Evolutionary conservation across 2,888 invertebrate species (phyloP).

Genomic region (Apamea crenata): DNA sequence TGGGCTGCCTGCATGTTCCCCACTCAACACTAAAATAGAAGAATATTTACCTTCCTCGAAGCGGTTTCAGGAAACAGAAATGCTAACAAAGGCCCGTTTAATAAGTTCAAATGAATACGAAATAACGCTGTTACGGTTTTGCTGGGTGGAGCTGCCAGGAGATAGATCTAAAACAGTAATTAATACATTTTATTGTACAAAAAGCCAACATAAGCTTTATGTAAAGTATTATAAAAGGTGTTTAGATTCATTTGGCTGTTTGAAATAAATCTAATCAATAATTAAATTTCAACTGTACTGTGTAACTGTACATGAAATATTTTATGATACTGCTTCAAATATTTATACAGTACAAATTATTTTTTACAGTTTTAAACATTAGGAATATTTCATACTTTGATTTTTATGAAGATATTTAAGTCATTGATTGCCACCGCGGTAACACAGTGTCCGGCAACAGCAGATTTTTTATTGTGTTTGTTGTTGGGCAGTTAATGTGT

Average conservation of each 20-base stretch:
- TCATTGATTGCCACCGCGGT: too few species aligned
- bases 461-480: too few species aligned
- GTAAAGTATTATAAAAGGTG: not conserved
- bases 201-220: not conserved
- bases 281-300: not conserved
- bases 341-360: too few species aligned
- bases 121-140: constrained; percentile 95
- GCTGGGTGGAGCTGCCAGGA: constrained; percentile 96
- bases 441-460: too few species aligned
- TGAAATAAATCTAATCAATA: not conserved
- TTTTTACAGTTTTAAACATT: not conserved
- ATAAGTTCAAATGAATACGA: constrained; percentile 97
- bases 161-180: constrained; percentile 93
- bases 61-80: constrained; percentile 98
- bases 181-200: constrained; percentile 34
- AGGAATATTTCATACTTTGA: not conserved
- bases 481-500: too few species aligned
- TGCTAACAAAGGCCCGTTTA: constrained; percentile 98
- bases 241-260: not conserved
- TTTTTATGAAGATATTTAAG: not conserved
- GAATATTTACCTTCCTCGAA: constrained; percentile 94
- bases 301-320: not conserved
- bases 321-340: not conserved
- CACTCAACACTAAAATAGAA: not conserved
- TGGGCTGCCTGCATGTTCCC: not conserved